Evolutionary conservation across 2,113 vertebrate species (phyloP), one percentile per base, ranked within the genome.

Genomic region (Bombycilla garrulus): DNA sequence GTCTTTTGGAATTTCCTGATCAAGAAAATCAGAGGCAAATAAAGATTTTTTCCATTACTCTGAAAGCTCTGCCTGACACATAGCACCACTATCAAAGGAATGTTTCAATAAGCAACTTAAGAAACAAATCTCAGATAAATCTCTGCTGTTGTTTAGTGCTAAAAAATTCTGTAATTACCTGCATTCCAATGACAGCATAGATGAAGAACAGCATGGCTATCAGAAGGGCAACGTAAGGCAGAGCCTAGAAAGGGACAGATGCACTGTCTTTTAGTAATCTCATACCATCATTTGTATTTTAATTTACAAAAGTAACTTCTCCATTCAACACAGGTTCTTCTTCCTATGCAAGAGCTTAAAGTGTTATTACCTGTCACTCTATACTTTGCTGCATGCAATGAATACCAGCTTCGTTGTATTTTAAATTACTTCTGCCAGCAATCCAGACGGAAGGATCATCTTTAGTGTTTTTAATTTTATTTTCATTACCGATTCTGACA

Each of bases 151-250:
- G 33, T 48, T 51, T 28, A 71, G 35, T 20, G 20, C 22, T 35
- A 26, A 56, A 77, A 31, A 15, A 4, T 3, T 48, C 64, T 33
- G 3, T 15, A 70, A 93, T 95, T 94, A 99, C 99, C 99, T 99
- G 99, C 99, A 99, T 99, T 92, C 99, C 99, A 14, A 99, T 99
- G 82, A 99, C 99, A 4, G 99, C 99, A 5, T 99, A 99, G 98
- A 99, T 99, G 98, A 99, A 99, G 98, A 99, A 99, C 78, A 99
- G 96, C 99, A 99, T 99, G 90, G 99, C 99, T 60, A 99, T 99
- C 96, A 99, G 98, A 67, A 99, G 98, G 61, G 99, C 99, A 31
- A 99, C 99, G 1, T 99, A 99, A 1, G 99, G 99, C 85, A 99
- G 97, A 29, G 99, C 99, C 99, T 99, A 94, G 50, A 83, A 97